Conservation (phyloP, 2,797 vertebrate genomes). For the Lagorchestes hirsutus region DNA sequence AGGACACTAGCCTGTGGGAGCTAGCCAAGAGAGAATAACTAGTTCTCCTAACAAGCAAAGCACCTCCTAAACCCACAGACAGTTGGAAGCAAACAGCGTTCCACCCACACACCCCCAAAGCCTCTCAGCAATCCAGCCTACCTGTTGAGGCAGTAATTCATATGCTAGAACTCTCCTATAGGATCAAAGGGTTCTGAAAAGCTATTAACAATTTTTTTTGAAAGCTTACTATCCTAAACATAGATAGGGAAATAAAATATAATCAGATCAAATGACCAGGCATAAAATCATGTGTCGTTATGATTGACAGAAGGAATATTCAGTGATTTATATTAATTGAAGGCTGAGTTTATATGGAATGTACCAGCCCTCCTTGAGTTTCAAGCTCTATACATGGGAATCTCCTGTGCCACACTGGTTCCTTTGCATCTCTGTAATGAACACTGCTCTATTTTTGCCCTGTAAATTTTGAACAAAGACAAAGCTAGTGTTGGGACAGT, state of each 20-base stretch:
- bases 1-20: background rate
- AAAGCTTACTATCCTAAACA: slow-evolving; percentile 4
- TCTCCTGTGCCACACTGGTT: background rate
- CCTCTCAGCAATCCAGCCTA: background rate
- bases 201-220: background rate
- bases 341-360: background rate
- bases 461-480: background rate
- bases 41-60: background rate
- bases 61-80: background rate
- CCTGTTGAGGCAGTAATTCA: background rate
- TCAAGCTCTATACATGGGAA: background rate
- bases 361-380: background rate
- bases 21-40: background rate
- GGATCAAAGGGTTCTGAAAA: background rate
- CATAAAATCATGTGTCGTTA: background rate
- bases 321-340: background rate
- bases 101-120: background rate
- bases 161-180: no score
- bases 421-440: accelerated
- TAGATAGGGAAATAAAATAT: slow-evolving; percentile 3
- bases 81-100: background rate
- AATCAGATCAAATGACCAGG: background rate
- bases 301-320: background rate
- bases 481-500: background rate
- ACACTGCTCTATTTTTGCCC: background rate